Conservation (phyloP, 2,113 vertebrate genomes). For the Brachirus orientalis region DNA sequence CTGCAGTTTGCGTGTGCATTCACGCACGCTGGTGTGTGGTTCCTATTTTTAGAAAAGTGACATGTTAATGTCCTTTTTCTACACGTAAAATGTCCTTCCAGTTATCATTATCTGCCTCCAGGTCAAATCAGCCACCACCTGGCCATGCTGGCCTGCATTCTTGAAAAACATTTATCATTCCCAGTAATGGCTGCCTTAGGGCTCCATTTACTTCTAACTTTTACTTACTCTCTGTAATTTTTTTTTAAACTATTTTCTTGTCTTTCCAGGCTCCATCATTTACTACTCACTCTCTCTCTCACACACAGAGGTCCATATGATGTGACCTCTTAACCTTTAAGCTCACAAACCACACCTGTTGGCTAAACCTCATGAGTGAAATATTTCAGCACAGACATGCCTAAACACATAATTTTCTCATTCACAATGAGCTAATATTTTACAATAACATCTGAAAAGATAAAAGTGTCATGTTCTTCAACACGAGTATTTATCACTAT, state of each 20-base stretch:
- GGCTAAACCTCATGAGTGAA: not conserved
- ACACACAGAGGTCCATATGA: not conserved
- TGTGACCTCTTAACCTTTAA: slow-evolving; percentile 23
- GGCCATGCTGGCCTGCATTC: not conserved
- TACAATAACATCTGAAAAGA: no score
- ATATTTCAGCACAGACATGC: not conserved
- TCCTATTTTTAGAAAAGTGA: slow-evolving; percentile 16
- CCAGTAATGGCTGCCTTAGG: slow-evolving; percentile 11
- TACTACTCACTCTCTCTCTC: not conserved
- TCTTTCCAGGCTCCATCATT: not conserved
- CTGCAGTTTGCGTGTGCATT: not conserved
- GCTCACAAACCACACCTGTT: slow-evolving; percentile 24
- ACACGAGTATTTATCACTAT: no score
- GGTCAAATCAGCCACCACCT: slow-evolving; percentile 8
- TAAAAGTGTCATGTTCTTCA: not conserved
- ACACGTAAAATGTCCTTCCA: not conserved
- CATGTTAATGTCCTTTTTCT: slow-evolving; percentile 24
- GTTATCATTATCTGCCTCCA: not conserved
- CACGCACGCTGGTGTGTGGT: slow-evolving; percentile 5
- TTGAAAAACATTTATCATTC: slow-evolving; percentile 25
- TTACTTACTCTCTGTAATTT: slow-evolving; percentile 1
- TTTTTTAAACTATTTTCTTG: not conserved
- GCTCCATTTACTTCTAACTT: slow-evolving; percentile 41
- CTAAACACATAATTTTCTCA: not conserved
- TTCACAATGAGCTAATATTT: not conserved